Conservation (phyloP, 2,113 vertebrate species). For the Melanerpes formicivorus region DNA sequence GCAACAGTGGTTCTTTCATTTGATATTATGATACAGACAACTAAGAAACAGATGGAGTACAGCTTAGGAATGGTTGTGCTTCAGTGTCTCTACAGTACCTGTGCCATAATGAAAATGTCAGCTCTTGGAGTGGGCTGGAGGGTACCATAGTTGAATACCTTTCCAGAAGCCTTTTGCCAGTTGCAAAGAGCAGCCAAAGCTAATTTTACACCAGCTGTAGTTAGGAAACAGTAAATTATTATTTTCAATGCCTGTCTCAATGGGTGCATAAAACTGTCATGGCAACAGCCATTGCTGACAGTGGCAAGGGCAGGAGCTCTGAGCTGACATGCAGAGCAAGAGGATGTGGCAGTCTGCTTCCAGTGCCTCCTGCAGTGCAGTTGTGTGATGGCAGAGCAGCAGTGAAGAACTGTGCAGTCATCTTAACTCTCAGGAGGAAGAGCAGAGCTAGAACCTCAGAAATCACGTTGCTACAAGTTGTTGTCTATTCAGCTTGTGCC, state of each 20-base stretch:
- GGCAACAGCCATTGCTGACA: not conserved
- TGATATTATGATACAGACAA: not conserved
- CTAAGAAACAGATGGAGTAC: not conserved
- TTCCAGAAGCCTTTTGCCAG: not conserved
- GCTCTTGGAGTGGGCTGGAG: not conserved
- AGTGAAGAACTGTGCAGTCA: not conserved
- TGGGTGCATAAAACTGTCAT: not conserved
- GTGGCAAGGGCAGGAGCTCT: not conserved
- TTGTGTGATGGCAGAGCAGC: not conserved
- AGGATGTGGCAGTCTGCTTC: not conserved
- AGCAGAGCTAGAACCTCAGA: not conserved
- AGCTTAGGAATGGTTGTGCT: not conserved
- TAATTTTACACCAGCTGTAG: not conserved
- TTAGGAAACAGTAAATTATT: not conserved
- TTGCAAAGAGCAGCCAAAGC: not conserved
- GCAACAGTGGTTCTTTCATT: not conserved
- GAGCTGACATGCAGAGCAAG: not conserved
- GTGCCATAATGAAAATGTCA: not conserved
- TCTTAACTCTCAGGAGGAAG: not conserved
- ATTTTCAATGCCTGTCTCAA: not conserved
- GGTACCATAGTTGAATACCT: not conserved
- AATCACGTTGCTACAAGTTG: accelerated
- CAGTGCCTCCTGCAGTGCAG: not conserved
- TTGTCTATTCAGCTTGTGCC: not conserved
- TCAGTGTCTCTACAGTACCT: not conserved